Percentiles rank a stretch among this genome's conserved stretches.
phyloP scores from a whole-genome alignment of 2,888 invertebrate genomes.

The Mantis religiosa region DNA sequence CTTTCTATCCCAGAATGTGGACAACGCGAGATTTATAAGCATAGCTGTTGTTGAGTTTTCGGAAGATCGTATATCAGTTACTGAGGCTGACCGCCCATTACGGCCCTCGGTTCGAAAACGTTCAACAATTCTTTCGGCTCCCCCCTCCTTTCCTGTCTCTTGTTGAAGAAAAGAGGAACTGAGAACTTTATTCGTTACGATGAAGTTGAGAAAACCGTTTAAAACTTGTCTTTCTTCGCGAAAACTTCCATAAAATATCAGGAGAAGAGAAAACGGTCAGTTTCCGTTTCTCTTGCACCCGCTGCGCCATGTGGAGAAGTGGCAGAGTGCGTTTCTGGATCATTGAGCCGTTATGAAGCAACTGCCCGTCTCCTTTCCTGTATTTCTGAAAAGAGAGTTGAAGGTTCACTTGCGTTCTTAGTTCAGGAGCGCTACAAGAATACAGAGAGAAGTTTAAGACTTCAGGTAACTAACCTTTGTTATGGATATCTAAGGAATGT shows the following conservation, averaged over 20 bases:
- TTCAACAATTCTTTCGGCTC: neutral
- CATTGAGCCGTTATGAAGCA: neutral
- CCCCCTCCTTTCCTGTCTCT: neutral
- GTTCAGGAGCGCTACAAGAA: too few species aligned
- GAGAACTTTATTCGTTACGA: constrained; percentile 11
- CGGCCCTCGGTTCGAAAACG: constrained; percentile 4
- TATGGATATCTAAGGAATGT: too few species aligned
- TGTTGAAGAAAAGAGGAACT: neutral
- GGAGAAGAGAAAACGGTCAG: constrained; percentile 13
- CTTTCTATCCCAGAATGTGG: neutral
- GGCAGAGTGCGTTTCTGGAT: neutral
- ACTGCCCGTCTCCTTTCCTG: neutral
- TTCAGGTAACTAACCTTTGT: too few species aligned
- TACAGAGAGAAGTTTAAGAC: too few species aligned
- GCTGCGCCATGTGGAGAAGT: neutral
- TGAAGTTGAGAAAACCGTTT: constrained; percentile 23
- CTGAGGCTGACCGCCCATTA: neutral
- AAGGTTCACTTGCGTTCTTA: too few species aligned
- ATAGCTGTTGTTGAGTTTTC: neutral
- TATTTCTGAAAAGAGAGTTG: neutral
- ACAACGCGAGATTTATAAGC: neutral
- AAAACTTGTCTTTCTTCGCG: constrained; percentile 19
- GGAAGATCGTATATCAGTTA: neutral
- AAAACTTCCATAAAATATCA: constrained; percentile 21
- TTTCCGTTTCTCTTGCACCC: neutral